Evolutionary conservation across 1,140 invertebrate species (phyloP), one percentile per base, ranked within the genome.

Genomic region (Ceratitis capitata): DNA sequence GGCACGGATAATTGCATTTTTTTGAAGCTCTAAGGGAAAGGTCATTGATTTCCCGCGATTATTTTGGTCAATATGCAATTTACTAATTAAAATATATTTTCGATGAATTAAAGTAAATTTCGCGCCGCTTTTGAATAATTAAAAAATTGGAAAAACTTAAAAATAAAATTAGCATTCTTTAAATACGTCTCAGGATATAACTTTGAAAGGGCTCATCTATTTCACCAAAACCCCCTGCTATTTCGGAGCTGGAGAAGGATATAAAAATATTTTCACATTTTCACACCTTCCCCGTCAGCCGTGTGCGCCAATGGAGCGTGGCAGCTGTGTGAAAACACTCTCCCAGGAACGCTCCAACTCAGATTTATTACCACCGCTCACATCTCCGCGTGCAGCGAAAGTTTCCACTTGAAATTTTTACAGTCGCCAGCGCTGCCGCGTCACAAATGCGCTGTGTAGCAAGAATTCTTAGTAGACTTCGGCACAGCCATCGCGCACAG

Each of bases 261-360:
- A 78, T 39, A 78, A 78, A 78, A 78, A 78, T 78, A 78, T 78
- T 78, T 78, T 78, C n/a, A 42, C 69, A 78, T 69, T 69, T 69
- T 26, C 51, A 53, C 14, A 1, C n/a, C 19, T n/a, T 26, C 56
- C n/a, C 56, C 10, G 23, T n/a, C n/a, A n/a, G n/a, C n/a, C n/a
- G n/a, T n/a, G n/a, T n/a, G n/a, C n/a, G n/a, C n/a, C n/a, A n/a
- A n/a, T n/a, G n/a, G n/a, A n/a, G n/a, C n/a, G n/a, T n/a, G n/a
- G 26, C 9, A 61, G 29, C 56, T 61, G 56, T 26, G 5, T 6
- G 29, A 61, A 61, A 61, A 61, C 5, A 29, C 56, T 26, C 56
- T 61, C 56, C 29, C 56, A 26, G 56, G 56, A 61, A 26, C 56
- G n/a, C n/a, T 61, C 29, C 56, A 61, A 61, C 29, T 61, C 56